Base-by-base conservation (phyloP, 2,888 invertebrate species). In the Drosophila melanosoma region DNA sequence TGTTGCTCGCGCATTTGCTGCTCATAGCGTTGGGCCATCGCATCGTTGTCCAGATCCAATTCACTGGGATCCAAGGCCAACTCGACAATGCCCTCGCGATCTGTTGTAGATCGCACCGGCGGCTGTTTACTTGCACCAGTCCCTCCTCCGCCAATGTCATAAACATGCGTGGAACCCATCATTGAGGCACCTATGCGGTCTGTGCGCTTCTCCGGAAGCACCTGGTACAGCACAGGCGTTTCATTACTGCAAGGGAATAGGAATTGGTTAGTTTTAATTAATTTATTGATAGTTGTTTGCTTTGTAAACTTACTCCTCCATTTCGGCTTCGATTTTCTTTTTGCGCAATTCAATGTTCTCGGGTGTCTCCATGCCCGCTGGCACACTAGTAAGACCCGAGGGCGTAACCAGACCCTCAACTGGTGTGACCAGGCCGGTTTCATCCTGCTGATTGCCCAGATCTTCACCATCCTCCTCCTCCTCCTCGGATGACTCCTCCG, bases 101-200 rank as follows among this genome's bases (percentile, higher is more conserved):
- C 95, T 20, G 92, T 77, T 7, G 91, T 80, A 5, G 91, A 69
- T 1, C 87, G 79, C 33, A 95, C 94, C 1, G 87, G 62, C 0
- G 91, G 79, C 11, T 94, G 94, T 53, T 94, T 94, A 38, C 89
- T 95, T 11, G 95, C 96, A 8, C 59, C 78, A 17, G 89, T 60
- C n/a, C 96, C 95, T 32, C 95, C 95, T 42, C 96, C 95, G 45
- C 96, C 95, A 94, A 99, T 96, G 91, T 99, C 99, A 92, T 99
- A 99, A 0, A 99, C 98, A 93, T 99, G 99, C 0, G 98, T 98
- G 53, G 99, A 99, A 4, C 97, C 99, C 98, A 99, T 99, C 99
- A 99, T 99, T 0, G 96, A 95, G 65, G 96, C 96, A 1, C 97
- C 96, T 64, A 99, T 95, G 59, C 98, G 95, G 67, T 99, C 99